phyloP scores from a whole-genome alignment of 2,888 invertebrate genomes.

The Actias luna region DNA sequence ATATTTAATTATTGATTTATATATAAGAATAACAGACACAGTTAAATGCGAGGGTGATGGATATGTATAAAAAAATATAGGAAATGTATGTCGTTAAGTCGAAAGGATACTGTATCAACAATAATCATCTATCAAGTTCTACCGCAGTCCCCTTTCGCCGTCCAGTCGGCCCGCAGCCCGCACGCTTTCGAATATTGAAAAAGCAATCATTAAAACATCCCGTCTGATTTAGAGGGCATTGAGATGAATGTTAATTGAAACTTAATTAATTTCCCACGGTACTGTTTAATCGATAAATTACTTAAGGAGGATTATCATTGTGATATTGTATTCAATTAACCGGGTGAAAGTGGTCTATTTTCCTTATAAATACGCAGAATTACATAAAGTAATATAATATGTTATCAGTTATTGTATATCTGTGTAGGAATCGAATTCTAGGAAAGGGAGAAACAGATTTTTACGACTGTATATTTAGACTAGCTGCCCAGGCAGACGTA shows the following conservation, averaged over 20 bases:
- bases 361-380: too few relatives aligned
- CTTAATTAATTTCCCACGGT: slow-evolving; percentile 4
- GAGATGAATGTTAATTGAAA: slow-evolving; percentile 4
- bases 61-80: too few relatives aligned
- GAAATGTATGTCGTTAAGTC: background rate
- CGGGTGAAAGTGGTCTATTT: too few relatives aligned
- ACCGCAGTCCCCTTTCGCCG: background rate
- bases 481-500: too few relatives aligned
- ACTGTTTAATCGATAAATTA: background rate
- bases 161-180: background rate
- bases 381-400: too few relatives aligned
- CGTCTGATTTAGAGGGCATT: background rate
- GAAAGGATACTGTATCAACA: background rate
- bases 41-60: too few relatives aligned
- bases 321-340: background rate
- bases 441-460: too few relatives aligned
- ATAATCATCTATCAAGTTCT: background rate
- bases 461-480: too few relatives aligned
- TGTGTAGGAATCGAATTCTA: too few relatives aligned
- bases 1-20: too few relatives aligned
- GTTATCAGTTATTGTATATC: too few relatives aligned
- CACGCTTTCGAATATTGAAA: background rate
- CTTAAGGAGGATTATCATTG: background rate
- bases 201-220: slow-evolving; percentile 2
- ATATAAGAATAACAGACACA: too few relatives aligned